phyloP scores from a whole-genome alignment of 1,140 invertebrate species.

The Ladona fulva region DNA sequence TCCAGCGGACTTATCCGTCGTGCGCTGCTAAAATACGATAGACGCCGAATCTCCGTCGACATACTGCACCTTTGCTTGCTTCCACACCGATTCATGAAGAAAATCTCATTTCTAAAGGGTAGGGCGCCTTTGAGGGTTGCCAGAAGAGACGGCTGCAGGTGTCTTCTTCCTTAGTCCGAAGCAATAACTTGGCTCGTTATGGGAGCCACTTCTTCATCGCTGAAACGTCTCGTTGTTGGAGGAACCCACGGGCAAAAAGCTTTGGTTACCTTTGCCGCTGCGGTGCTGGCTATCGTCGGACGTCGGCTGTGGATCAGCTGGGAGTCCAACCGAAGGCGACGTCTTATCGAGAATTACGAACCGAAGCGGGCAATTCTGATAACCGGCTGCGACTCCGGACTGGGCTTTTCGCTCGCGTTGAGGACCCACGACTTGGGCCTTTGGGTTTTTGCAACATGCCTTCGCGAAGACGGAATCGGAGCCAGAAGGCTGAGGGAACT shows the following conservation, averaged over 20 bases:
- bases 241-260: background rate
- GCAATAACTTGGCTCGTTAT: too few species aligned
- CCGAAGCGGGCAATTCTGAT: conserved; percentile 43
- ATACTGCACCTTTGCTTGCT: too few species aligned
- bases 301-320: background rate
- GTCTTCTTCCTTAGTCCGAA: too few species aligned
- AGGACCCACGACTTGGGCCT: conserved; percentile 49
- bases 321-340: background rate
- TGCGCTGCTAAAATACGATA: too few species aligned
- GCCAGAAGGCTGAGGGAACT: conserved; percentile 28
- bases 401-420: conserved; percentile 64
- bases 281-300: background rate
- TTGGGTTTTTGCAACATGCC: conserved; percentile 59
- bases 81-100: too few species aligned
- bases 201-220: background rate
- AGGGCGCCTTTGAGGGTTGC: too few species aligned
- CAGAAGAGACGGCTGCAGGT: too few species aligned
- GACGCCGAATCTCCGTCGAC: too few species aligned
- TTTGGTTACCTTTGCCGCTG: background rate
- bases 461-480: conserved; percentile 41
- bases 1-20: too few species aligned
- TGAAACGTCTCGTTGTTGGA: background rate
- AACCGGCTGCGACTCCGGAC: conserved; percentile 73
- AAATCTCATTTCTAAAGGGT: too few species aligned
- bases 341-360: background rate